Percentiles rank a stretch among this genome's conserved stretches.
phyloP scores from a whole-genome alignment of 2,888 invertebrate species.

The Muscina levida region DNA sequence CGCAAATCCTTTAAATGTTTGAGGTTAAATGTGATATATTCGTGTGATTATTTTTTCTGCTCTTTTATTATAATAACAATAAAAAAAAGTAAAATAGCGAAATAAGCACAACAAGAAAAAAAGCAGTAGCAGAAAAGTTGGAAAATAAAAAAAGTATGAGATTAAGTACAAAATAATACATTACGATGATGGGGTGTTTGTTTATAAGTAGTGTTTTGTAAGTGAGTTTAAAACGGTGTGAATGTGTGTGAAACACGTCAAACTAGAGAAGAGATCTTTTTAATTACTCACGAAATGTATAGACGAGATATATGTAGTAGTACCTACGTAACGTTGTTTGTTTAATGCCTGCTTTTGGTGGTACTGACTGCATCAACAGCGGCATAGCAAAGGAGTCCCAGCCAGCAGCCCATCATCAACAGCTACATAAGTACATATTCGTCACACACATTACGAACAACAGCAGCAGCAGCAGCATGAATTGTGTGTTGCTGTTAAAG shows the following conservation, averaged over 20 bases:
- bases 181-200: too few species aligned
- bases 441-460: too few species aligned
- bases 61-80: conserved; percentile 15
- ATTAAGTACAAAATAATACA: conserved; percentile 7
- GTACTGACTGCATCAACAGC: too few species aligned
- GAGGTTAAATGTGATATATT: conserved; percentile 37
- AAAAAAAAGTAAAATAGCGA: background rate
- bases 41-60: background rate
- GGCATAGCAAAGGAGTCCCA: too few species aligned
- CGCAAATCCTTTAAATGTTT: conserved; percentile 34
- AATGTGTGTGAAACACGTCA: background rate
- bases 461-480: too few species aligned
- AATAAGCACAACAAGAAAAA: background rate
- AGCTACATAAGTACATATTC: too few species aligned
- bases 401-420: too few species aligned
- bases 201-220: background rate
- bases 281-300: conserved; percentile 32
- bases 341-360: too few species aligned
- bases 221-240: background rate
- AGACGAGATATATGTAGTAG: too few species aligned
- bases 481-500: background rate
- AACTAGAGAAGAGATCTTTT: conserved; percentile 18
- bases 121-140: background rate
- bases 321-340: too few species aligned
- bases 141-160: conserved; percentile 7